phyloP scores from a whole-genome alignment of 2,797 vertebrate species.

The Syngnathus acus region DNA sequence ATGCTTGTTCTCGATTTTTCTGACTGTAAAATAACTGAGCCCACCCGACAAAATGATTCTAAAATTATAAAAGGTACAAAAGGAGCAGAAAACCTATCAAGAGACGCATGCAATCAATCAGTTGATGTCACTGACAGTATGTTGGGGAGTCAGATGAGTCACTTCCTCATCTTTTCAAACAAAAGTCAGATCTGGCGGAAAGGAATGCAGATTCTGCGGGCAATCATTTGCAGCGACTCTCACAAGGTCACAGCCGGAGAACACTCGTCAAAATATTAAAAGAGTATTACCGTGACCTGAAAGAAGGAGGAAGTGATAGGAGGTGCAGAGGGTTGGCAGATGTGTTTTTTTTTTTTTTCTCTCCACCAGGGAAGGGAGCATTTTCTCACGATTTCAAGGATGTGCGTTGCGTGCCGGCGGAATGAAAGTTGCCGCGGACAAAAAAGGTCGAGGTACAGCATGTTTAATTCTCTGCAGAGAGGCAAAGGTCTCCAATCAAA shows the following conservation, averaged over 20 bases:
- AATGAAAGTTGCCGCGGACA: conserved; percentile 60
- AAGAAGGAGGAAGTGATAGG: background rate
- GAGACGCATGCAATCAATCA: background rate
- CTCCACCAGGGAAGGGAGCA: conserved; percentile 18
- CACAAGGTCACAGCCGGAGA: conserved; percentile 34
- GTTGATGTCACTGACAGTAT: background rate
- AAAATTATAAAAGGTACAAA: background rate
- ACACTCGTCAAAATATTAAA: conserved; percentile 43
- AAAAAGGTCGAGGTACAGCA: conserved; percentile 70
- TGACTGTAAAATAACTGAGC: no score
- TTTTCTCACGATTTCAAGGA: conserved; percentile 47
- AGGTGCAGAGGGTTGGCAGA: conserved; percentile 6
- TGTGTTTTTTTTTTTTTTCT: conserved; percentile 24
- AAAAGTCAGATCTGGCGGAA: conserved; percentile 2
- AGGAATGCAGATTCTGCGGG: conserved; percentile 31
- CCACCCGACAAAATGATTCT: no score
- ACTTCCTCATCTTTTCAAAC: conserved; percentile 11
- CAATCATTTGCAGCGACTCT: conserved; percentile 34
- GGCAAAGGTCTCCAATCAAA: conserved; percentile 71
- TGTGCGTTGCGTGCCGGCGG: conserved; percentile 31
- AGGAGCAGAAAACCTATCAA: background rate
- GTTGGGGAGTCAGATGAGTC: background rate
- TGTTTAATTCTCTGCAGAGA: conserved; percentile 69
- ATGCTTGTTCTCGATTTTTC: no score
- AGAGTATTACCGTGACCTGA: background rate